Percentiles rank a stretch among this genome's conserved stretches.
Evolutionary conservation across 2,888 invertebrate species (phyloP).

Genomic region (Pterostichus madidus): DNA sequence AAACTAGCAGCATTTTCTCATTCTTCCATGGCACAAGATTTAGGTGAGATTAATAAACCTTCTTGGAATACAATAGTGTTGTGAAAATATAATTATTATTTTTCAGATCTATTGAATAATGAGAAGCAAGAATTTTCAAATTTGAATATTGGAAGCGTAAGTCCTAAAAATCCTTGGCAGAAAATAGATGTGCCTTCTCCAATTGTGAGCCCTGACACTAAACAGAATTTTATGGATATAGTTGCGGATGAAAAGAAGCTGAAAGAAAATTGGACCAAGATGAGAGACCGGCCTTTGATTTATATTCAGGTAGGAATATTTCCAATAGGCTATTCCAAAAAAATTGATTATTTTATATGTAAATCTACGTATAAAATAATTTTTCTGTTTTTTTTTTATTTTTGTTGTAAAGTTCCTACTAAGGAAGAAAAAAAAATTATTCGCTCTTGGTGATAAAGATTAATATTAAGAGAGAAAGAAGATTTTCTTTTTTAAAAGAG

Average conservation of each 20-base stretch:
- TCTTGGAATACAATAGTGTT: constrained; percentile 49
- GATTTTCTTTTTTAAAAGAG: no score
- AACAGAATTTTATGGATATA: constrained; percentile 80
- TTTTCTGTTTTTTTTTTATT: no score
- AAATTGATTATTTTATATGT: no score
- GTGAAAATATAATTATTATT: constrained; percentile 53
- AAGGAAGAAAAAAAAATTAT: no score
- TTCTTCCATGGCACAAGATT: constrained; percentile 30
- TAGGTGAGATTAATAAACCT: constrained; percentile 48
- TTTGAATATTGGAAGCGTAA: constrained; percentile 71
- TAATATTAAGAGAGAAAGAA: no score
- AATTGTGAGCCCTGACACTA: constrained; percentile 69
- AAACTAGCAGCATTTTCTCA: constrained; percentile 41
- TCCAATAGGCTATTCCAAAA: no score
- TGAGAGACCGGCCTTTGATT: constrained; percentile 85
- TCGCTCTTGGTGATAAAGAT: no score
- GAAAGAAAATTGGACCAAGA: constrained; percentile 85
- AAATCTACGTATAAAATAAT: no score
- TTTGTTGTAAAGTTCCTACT: no score
- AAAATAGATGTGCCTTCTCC: constrained; percentile 76
- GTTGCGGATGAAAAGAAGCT: constrained; percentile 87
- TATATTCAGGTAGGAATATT: constrained; percentile 84
- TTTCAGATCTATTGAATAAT: constrained; percentile 59
- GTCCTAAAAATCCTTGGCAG: constrained; percentile 78
- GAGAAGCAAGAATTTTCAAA: constrained; percentile 75